Evolutionary conservation across 2,797 vertebrate species (phyloP).

Genomic region (Falco cherrug): DNA sequence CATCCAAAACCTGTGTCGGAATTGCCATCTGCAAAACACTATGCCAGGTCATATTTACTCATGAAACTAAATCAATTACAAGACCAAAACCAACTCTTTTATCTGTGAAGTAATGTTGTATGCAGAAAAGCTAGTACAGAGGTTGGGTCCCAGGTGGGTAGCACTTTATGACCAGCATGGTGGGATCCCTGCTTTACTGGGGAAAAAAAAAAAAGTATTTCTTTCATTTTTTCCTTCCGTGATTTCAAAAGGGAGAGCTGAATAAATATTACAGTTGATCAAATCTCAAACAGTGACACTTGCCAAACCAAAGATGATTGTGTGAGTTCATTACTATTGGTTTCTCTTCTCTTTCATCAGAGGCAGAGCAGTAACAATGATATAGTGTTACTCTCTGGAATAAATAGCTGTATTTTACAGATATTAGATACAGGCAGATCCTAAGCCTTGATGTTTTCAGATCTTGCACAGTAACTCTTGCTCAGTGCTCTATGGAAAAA

Average conservation of each 20-base stretch:
- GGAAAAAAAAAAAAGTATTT: neutral
- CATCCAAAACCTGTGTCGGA: neutral
- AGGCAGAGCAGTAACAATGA: slow-evolving; percentile 29
- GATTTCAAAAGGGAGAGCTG: slow-evolving; percentile 45
- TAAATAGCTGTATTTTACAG: slow-evolving; percentile 55
- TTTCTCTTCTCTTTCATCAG: slow-evolving; percentile 16
- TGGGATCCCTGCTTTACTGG: neutral
- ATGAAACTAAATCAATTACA: neutral
- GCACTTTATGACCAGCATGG: neutral
- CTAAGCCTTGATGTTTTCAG: neutral
- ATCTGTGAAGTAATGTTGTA: neutral
- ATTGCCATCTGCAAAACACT: neutral
- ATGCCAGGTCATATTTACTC: neutral
- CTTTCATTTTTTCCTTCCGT: neutral
- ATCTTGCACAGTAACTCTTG: neutral
- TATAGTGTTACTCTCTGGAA: neutral
- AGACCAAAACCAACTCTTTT: neutral
- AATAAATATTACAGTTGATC: slow-evolving; percentile 66
- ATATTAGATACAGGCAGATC: neutral
- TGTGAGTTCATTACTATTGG: slow-evolving; percentile 18
- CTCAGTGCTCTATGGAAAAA: neutral
- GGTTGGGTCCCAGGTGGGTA: neutral
- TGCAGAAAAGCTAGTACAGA: neutral
- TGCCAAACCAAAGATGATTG: slow-evolving; percentile 66
- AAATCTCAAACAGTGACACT: slow-evolving; percentile 30